Conservation (phyloP, 1,140 invertebrate species). For the Papilio polytes region DNA sequence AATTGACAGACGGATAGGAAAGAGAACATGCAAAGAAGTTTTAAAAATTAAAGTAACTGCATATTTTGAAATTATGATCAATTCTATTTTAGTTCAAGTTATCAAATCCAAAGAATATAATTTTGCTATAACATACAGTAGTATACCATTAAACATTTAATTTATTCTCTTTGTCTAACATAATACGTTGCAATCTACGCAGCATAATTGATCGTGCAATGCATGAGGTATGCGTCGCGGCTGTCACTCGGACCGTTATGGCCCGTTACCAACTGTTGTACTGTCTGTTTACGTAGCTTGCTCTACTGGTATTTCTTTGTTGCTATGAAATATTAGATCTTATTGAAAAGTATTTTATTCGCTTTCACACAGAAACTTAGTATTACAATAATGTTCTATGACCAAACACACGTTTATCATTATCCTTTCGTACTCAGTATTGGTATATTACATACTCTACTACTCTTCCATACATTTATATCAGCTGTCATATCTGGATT, state of each 20-base stretch:
- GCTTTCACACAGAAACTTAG: neutral
- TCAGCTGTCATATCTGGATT: too few species aligned
- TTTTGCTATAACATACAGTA: neutral
- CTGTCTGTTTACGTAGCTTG: neutral
- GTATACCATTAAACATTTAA: neutral
- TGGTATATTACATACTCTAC: too few species aligned
- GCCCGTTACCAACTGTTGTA: conserved; percentile 21
- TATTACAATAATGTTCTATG: neutral
- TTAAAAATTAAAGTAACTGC: neutral
- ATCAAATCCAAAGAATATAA: neutral
- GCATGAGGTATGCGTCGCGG: conserved; percentile 2
- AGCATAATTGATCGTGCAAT: conserved; percentile 1
- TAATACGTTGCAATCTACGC: neutral
- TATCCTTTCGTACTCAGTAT: neutral
- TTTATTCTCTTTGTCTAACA: neutral
- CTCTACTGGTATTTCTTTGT: conserved; percentile 3
- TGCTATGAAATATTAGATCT: neutral
- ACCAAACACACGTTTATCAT: too few species aligned
- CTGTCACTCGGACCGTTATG: conserved; percentile 23
- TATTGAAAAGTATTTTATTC: neutral
- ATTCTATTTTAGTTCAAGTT: neutral
- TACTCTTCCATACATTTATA: too few species aligned
- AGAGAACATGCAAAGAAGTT: neutral
- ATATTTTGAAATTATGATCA: neutral
- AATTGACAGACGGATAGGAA: too few species aligned